Base-by-base conservation (phyloP, 1,140 invertebrate species). In the Scaptodrosophila lebanonensis region DNA sequence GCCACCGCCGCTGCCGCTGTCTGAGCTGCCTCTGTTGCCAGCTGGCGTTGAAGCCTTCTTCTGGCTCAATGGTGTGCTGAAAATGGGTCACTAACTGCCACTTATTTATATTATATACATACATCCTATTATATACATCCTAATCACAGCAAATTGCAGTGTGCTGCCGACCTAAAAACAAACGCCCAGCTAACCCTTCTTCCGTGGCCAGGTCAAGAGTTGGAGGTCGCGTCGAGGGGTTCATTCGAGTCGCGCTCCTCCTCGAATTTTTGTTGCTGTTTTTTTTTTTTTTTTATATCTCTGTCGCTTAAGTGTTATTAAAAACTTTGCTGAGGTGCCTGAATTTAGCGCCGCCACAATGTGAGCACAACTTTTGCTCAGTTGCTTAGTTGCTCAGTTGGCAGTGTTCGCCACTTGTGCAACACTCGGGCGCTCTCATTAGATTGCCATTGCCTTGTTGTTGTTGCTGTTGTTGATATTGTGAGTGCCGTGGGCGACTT, bases 21-120 rank as follows among this genome's bases (percentile, higher is more conserved):
- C n/a, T n/a, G n/a, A n/a, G n/a, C n/a, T n/a, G n/a, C n/a, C n/a
- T n/a, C n/a, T n/a, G n/a, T n/a, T n/a, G n/a, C 45, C 7, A 2
- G 13, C 3, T 18, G 22, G 12, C 18, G 53, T 77, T 69, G 57
- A 62, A 75, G 69, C 75, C 75, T 60, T 79, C 36, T 68, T 82
- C 75, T 79, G 69, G 75, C 67, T 79, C 75, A 79, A 66, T 79
- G 75, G 75, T 42, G 75, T 82, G 75, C 69, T 56, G 75, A 69
- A 79, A 79, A 79, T 66, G 75, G 75, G 75, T 79, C 75, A 79
- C 75, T 79, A 82, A 69, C 69, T 70, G 75, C 70, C 75, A 69
- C 73, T 63, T 69, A 73, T 79, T 82, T 82, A 82, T 69, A 79
- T n/a, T n/a, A n/a, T n/a, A n/a, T n/a, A n/a, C n/a, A n/a, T n/a